Evolutionary conservation across 2,113 vertebrate genomes (phyloP), one percentile per base, ranked within the genome.

Genomic region (Nerophis ophidion): DNA sequence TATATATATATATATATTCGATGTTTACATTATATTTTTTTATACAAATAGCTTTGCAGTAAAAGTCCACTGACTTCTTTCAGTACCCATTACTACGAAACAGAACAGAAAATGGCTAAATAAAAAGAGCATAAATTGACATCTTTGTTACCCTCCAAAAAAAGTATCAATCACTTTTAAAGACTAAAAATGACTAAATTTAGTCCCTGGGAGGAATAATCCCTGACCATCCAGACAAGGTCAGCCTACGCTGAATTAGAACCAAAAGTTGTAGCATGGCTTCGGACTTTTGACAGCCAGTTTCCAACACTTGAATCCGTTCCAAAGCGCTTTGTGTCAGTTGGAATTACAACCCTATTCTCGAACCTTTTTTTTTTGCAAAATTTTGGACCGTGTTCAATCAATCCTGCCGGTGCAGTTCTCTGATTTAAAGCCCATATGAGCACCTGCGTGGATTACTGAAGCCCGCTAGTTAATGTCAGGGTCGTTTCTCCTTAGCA

Each of bases 401-500:
- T 50, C 3, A 50, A 38, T n/a, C 9, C 48, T 48, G 46, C 46
- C 16, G 56, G 7, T 38, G 53, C 53, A 48, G 44, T 48, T 49
- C 19, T 63, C n/a, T 2, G 4, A 62, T 56, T 66, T 17, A 46
- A 72, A 61, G 34, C 1, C 5, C 7, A 55, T 1, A 2, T 26
- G 26, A 0, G 12, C 38, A 57, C 36, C 65, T 71, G 45, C 48
- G 46, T 60, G 17, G 15, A 48, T 66, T 35, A 44, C 74, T 15
- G 59, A 48, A 14, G 9, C n/a, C 47, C 13, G 40, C 57, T 65
- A 53, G 68, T 65, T 78, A 52, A 61, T 7, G 61, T 77, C 45
- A 8, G 17, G 19, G 13, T 35, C 34, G 57, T 19, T 47, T 44
- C 65, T 77, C 57, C 56, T 62, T 60, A 57, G 63, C 35, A 54